phyloP scores from a whole-genome alignment of 2,888 invertebrate species.

The Tipula lateralis region DNA sequence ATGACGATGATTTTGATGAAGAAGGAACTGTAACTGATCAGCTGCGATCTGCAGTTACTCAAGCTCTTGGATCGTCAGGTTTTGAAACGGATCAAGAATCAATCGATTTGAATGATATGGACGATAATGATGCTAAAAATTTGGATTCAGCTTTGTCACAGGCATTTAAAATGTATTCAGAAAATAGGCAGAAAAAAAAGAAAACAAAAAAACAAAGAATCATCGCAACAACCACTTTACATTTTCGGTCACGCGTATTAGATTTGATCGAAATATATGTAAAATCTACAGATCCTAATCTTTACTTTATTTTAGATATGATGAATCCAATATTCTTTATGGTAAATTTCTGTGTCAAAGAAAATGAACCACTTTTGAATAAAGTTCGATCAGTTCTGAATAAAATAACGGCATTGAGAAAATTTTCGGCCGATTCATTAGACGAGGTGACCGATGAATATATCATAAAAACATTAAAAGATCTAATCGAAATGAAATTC shows the following conservation, averaged over 20 bases:
- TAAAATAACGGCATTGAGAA: slow-evolving; percentile 39
- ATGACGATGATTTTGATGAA: slow-evolving; percentile 54
- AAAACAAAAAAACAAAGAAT: slow-evolving; percentile 56
- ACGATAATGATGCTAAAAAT: slow-evolving; percentile 69
- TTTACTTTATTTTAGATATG: slow-evolving; percentile 64
- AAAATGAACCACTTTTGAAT: slow-evolving; percentile 61
- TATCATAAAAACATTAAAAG: slow-evolving; percentile 39
- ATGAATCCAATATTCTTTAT: slow-evolving; percentile 63
- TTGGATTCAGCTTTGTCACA: slow-evolving; percentile 67
- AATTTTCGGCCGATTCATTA: slow-evolving; percentile 35
- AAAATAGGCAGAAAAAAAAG: slow-evolving; percentile 43
- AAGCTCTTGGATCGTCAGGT: slow-evolving; percentile 56
- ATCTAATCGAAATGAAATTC: slow-evolving; percentile 41
- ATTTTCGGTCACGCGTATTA: slow-evolving; percentile 68
- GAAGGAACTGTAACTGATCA: slow-evolving; percentile 65
- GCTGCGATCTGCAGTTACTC: slow-evolving; percentile 64
- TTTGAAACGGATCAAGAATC: slow-evolving; percentile 57
- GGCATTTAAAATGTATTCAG: slow-evolving; percentile 55
- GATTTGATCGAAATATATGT: slow-evolving; percentile 70
- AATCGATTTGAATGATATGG: slow-evolving; percentile 68
- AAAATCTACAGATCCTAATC: slow-evolving; percentile 59
- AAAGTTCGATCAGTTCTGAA: slow-evolving; percentile 51
- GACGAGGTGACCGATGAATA: slow-evolving; percentile 39
- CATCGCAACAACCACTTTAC: slow-evolving; percentile 61
- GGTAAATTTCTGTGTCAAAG: slow-evolving; percentile 65